phyloP scores from a whole-genome alignment of 2,113 vertebrate species.

The cat (Felis catus) region F.catus_Fca126_mat1.0 CM031416.1:107596001-107596500 shows the following conservation, averaged over 20 bases:
- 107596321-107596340: background rate
- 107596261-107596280: background rate
- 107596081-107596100: background rate
- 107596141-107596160: background rate
- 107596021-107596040: background rate
- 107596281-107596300: background rate
- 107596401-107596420: background rate
- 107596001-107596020: slow-evolving; percentile 23
- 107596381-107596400: background rate
- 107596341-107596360: background rate
- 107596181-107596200: background rate
- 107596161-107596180: background rate
- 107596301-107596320: background rate
- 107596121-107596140: background rate
- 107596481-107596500: background rate
- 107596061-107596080: background rate
- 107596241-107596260: background rate
- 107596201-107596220: background rate
- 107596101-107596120: background rate
- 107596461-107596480: background rate
- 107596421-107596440: background rate
- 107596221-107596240: background rate
- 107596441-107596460: background rate
- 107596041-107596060: background rate
- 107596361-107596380: background rate